Percentiles rank a stretch among this genome's conserved stretches.
Evolutionary conservation across 2,113 vertebrate genomes (phyloP).

Genomic region (Spea multiplicata): DNA sequence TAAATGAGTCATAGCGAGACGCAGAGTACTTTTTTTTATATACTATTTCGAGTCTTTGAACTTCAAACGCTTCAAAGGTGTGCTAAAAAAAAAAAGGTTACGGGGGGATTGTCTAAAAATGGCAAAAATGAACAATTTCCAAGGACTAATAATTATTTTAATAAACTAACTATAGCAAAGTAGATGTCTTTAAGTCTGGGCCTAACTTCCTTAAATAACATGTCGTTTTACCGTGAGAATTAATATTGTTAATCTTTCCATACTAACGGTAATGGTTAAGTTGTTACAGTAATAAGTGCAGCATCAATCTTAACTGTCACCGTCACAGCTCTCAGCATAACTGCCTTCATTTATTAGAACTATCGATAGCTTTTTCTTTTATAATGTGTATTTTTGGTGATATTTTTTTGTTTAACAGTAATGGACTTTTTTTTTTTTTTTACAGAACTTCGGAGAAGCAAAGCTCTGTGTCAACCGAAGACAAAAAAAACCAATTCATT

Average conservation of each 20-base stretch:
- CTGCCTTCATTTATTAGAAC: too few relatives aligned
- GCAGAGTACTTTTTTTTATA: constrained; percentile 65
- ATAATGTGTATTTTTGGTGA: too few relatives aligned
- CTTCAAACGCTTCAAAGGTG: constrained; percentile 81
- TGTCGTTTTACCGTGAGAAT: not conserved
- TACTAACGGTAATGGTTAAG: not conserved
- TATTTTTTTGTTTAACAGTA: too few relatives aligned
- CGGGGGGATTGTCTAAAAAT: constrained; percentile 70
- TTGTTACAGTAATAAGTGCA: too few relatives aligned
- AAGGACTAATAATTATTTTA: constrained; percentile 66
- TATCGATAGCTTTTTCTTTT: too few relatives aligned
- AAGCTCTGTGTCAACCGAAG: too few relatives aligned
- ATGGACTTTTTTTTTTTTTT: too few relatives aligned
- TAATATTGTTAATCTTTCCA: not conserved
- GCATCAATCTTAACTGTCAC: too few relatives aligned
- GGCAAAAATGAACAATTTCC: constrained; percentile 73
- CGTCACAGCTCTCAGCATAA: too few relatives aligned
- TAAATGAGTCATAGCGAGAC: constrained; percentile 77
- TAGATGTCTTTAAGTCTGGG: not conserved
- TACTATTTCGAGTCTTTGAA: constrained; percentile 75
- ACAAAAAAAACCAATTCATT: too few relatives aligned
- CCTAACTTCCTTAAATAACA: not conserved
- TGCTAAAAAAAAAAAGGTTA: constrained; percentile 66
- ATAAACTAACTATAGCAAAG: constrained; percentile 59
- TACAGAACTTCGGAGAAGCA: too few relatives aligned